phyloP scores from a whole-genome alignment of 2,888 invertebrate species.

The Acleris emargana region DNA sequence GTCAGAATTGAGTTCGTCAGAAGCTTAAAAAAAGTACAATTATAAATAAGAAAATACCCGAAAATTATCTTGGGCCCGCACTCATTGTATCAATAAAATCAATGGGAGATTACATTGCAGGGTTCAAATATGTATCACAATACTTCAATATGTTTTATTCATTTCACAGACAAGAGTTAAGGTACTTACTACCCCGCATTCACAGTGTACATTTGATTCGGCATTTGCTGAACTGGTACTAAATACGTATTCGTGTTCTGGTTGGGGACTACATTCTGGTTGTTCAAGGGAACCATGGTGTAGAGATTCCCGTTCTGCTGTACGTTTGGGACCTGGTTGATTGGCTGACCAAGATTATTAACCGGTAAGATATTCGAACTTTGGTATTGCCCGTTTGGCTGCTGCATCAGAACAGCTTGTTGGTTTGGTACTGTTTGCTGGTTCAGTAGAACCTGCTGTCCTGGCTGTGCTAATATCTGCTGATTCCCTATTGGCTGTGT shows the following conservation, averaged over 20 bases:
- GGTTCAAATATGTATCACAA: background rate
- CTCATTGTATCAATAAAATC: too few species aligned
- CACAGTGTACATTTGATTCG: conserved; percentile 38
- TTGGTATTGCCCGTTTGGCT: conserved; percentile 36
- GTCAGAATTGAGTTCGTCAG: too few species aligned
- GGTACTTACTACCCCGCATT: conserved; percentile 7
- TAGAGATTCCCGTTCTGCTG: conserved; percentile 41
- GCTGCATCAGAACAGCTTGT: conserved; percentile 11
- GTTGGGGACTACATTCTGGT: conserved; percentile 36
- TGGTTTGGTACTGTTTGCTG: conserved; percentile 34
- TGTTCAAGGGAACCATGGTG: conserved; percentile 50
- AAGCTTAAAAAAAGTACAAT: too few species aligned
- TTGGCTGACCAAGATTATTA: conserved; percentile 31
- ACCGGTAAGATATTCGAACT: conserved; percentile 16
- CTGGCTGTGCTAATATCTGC: conserved; percentile 17
- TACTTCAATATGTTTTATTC: background rate
- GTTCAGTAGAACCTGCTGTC: conserved; percentile 17
- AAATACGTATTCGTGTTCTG: conserved; percentile 40
- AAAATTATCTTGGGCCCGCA: too few species aligned
- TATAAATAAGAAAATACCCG: too few species aligned
- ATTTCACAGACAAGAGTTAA: background rate
- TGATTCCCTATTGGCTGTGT: too few species aligned
- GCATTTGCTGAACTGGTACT: conserved; percentile 45
- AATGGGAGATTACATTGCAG: too few species aligned
- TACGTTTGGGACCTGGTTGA: conserved; percentile 36